A percentile compares a stretch with the other conserved stretches of the same genome.
Evolutionary conservation across 2,888 invertebrate species (phyloP).

Genomic region (Drosophila trichaetosa): DNA sequence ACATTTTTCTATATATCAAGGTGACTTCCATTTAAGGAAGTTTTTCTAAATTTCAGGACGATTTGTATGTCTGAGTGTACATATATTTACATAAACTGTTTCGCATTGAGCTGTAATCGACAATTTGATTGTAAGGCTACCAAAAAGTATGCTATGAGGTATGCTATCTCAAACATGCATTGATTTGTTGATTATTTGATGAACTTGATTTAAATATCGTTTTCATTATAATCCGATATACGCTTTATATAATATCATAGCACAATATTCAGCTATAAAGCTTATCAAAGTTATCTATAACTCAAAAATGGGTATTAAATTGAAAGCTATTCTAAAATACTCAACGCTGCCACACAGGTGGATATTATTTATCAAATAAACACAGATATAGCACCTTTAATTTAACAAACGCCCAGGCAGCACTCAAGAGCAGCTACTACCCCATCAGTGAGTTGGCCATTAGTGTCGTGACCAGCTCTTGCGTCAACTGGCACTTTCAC

Average conservation of each 20-base stretch:
- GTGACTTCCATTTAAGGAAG: neutral
- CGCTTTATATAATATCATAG: neutral
- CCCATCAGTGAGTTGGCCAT: neutral
- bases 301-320: neutral
- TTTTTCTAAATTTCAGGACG: neutral
- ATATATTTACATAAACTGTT: neutral
- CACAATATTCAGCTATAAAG: neutral
- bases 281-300: neutral
- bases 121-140: neutral
- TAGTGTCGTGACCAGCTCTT: conserved; percentile 21
- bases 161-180: neutral
- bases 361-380: neutral
- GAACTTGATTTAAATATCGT: neutral
- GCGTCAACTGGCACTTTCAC: conserved; percentile 35
- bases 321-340: neutral
- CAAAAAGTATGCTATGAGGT: conserved; percentile 6
- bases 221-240: neutral
- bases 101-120: conserved; percentile 6
- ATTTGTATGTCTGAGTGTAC: neutral
- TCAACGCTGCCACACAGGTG: neutral
- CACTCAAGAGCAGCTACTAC: neutral
- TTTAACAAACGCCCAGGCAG: neutral
- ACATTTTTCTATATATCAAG: neutral
- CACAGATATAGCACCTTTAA: neutral
- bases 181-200: neutral